Percentiles rank a stretch among this genome's conserved stretches.
These are phyloP conservation scores for Syngnathus scovelli DNA, from an alignment of 2,113 vertebrate genomes.

Conservation along the genomic window DNA sequence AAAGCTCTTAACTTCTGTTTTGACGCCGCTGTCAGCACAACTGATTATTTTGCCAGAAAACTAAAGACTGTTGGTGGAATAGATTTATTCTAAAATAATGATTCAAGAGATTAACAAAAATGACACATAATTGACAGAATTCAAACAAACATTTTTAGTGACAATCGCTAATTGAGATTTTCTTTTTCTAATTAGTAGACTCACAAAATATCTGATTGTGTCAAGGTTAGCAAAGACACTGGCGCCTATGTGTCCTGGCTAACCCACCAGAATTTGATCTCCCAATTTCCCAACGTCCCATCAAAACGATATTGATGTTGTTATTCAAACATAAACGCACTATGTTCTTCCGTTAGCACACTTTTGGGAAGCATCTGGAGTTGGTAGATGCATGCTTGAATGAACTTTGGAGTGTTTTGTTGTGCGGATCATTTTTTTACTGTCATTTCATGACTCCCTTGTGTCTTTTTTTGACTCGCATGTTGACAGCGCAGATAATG, in stretches of 20 bases:
- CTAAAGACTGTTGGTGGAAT: neutral
- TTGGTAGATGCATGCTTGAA: neutral
- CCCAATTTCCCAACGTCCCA: neutral
- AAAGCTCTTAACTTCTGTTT: neutral
- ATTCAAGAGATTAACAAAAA: neutral
- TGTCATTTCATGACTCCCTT: slow-evolving; percentile 3
- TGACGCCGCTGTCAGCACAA: neutral
- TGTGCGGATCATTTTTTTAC: slow-evolving; percentile 2
- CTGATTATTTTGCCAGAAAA: neutral
- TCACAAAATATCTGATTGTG: neutral
- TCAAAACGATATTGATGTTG: neutral
- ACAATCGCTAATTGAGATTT: neutral
- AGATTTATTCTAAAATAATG: neutral
- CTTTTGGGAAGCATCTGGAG: slow-evolving; percentile 6
- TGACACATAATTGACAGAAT: neutral
- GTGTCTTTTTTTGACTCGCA: neutral
- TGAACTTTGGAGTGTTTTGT: neutral
- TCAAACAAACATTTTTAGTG: neutral
- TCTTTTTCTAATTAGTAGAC: neutral
- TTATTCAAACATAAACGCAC: neutral
- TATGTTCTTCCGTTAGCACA: neutral
- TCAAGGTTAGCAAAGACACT: neutral
- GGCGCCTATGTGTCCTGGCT: neutral
- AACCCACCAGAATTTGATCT: neutral
- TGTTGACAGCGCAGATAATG: slow-evolving; percentile 1